phyloP scores from a whole-genome alignment of 2,113 vertebrate genomes.

The Hippoglossus stenolepis region DNA sequence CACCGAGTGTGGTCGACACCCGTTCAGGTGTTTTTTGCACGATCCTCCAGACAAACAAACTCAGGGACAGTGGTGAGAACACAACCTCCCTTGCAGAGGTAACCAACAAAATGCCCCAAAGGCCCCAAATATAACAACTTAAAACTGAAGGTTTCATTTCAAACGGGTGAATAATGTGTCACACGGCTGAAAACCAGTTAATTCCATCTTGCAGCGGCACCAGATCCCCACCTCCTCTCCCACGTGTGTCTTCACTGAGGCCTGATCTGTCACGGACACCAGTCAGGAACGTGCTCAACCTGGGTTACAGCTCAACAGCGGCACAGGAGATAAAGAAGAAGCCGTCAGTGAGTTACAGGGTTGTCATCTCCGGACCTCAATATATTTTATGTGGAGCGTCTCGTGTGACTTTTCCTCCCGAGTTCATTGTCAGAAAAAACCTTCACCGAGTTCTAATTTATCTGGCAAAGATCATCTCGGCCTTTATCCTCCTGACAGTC shows the following conservation, averaged over 20 bases:
- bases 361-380: conserved; percentile 29
- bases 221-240: neutral
- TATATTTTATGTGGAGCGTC: conserved; percentile 64
- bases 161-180: neutral
- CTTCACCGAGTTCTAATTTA: conserved; percentile 75
- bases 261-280: neutral
- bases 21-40: too few species aligned
- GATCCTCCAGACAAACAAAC: too few species aligned
- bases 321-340: neutral
- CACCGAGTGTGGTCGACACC: too few species aligned
- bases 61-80: too few species aligned
- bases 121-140: too few species aligned
- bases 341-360: neutral
- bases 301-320: neutral
- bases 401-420: conserved; percentile 58
- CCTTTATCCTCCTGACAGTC: conserved; percentile 57
- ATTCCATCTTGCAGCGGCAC: neutral
- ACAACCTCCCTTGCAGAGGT: too few species aligned
- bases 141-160: neutral
- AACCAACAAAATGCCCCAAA: too few species aligned
- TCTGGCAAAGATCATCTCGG: conserved; percentile 72
- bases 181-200: conserved; percentile 3
- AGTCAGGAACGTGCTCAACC: conserved; percentile 5
- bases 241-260: neutral
- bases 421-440: conserved; percentile 59